A percentile compares a stretch with the other conserved stretches of the same genome.
These are phyloP conservation scores for Aythya baeri DNA, from an alignment of 2,113 vertebrate species.

Conservation along the genomic window DNA sequence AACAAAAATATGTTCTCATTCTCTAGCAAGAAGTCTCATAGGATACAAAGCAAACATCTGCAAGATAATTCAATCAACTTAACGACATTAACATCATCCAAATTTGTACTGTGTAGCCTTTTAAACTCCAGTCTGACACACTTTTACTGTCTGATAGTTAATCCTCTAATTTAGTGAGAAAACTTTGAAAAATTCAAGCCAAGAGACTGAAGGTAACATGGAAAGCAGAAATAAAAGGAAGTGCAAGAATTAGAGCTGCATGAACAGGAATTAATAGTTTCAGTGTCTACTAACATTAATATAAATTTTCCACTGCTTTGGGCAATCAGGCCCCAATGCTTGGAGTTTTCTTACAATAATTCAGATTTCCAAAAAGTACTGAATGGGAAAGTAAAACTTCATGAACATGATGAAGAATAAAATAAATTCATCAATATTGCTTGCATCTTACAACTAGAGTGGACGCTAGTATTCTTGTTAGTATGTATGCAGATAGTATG, in stretches of 20 bases:
- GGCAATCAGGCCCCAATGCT: not conserved
- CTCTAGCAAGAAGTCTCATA: not conserved
- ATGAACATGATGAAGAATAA: not conserved
- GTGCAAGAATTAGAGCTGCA: not conserved
- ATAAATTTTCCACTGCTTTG: not conserved
- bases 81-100: not conserved
- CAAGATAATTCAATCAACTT: not conserved
- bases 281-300: not conserved
- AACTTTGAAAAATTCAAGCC: not conserved
- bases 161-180: not conserved
- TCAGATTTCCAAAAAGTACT: not conserved
- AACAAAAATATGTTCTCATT: constrained; percentile 1
- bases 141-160: not conserved
- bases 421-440: not conserved
- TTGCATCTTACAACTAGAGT: not conserved
- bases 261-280: not conserved
- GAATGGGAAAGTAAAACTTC: not conserved
- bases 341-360: not conserved
- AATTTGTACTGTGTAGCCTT: not conserved
- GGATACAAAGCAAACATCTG: constrained; percentile 4
- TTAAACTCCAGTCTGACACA: not conserved
- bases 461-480: not conserved
- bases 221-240: not conserved
- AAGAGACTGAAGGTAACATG: not conserved
- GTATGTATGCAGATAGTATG: not conserved